phyloP scores from a whole-genome alignment of 2,797 vertebrate genomes.

The Leuciscus waleckii region DNA sequence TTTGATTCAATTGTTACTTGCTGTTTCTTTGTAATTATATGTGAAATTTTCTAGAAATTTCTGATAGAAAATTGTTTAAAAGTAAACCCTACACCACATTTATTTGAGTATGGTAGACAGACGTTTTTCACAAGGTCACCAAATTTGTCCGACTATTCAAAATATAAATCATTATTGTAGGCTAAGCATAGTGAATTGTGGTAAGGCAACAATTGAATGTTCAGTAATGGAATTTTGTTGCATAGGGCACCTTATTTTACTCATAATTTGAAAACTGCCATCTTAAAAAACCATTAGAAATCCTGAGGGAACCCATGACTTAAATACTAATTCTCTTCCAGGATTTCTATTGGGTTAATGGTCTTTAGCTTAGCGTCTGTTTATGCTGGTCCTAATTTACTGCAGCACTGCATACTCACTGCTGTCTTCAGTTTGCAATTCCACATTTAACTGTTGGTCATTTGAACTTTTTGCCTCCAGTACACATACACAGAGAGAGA shows the following conservation, averaged over 20 bases:
- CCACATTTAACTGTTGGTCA: background rate
- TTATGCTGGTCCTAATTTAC: conserved; percentile 19
- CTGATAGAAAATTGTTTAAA: background rate
- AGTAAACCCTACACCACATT: background rate
- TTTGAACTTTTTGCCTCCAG: background rate
- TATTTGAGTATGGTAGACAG: background rate
- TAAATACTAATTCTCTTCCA: background rate
- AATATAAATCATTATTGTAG: background rate
- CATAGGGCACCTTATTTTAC: background rate
- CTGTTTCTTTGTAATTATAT: too few relatives aligned
- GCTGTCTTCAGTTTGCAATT: conserved; percentile 14
- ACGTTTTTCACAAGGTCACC: background rate
- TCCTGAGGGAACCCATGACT: background rate
- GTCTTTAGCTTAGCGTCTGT: conserved; percentile 2
- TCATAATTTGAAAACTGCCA: background rate
- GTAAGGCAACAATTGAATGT: background rate
- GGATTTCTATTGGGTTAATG: conserved; percentile 12
- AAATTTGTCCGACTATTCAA: background rate
- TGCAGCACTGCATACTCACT: background rate
- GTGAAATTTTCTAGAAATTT: background rate
- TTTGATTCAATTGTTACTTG: background rate
- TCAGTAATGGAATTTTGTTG: background rate
- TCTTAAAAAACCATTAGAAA: conserved; percentile 8
- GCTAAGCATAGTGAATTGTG: background rate
- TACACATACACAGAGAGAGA: background rate